These are phyloP conservation scores for Anisognathus igniventris DNA, from an alignment of 2,797 vertebrate species.

Conservation along the genomic window DNA sequence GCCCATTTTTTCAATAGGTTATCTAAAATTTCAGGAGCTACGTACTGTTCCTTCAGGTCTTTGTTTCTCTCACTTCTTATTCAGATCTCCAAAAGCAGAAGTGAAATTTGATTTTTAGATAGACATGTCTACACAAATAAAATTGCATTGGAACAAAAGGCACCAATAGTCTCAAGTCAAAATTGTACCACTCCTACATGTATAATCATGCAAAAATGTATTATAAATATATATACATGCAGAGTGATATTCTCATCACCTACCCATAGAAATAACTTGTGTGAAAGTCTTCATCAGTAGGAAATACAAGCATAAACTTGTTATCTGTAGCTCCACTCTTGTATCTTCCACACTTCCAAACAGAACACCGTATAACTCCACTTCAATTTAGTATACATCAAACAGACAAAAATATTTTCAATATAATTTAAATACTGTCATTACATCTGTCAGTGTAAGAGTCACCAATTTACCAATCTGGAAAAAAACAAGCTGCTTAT, in stretches of 20 bases:
- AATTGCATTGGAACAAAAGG: slow-evolving; percentile 28
- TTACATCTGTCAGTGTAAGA: slow-evolving; percentile 41
- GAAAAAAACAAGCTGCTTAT: background rate
- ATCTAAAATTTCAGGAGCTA: slow-evolving; percentile 26
- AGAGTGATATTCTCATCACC: slow-evolving; percentile 79
- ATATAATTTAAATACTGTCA: slow-evolving; percentile 57
- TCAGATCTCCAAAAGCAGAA: background rate
- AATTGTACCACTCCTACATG: slow-evolving; percentile 83
- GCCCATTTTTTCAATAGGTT: slow-evolving; percentile 39
- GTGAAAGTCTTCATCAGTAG: slow-evolving; percentile 84
- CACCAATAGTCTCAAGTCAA: slow-evolving; percentile 76
- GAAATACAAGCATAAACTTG: slow-evolving; percentile 80
- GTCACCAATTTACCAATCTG: slow-evolving; percentile 18
- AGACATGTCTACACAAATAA: background rate
- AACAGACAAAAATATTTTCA: slow-evolving; percentile 71
- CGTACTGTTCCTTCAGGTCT: slow-evolving; percentile 2
- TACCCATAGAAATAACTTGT: slow-evolving; percentile 82
- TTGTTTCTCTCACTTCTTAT: background rate
- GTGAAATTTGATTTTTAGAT: background rate
- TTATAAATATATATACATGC: slow-evolving; percentile 79
- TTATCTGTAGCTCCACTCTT: slow-evolving; percentile 83
- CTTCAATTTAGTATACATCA: slow-evolving; percentile 76
- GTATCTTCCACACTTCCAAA: slow-evolving; percentile 84
- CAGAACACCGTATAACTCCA: slow-evolving; percentile 78
- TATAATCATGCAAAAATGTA: slow-evolving; percentile 81